phyloP scores from a whole-genome alignment of 2,888 invertebrate species.

The Diarsia mendica region DNA sequence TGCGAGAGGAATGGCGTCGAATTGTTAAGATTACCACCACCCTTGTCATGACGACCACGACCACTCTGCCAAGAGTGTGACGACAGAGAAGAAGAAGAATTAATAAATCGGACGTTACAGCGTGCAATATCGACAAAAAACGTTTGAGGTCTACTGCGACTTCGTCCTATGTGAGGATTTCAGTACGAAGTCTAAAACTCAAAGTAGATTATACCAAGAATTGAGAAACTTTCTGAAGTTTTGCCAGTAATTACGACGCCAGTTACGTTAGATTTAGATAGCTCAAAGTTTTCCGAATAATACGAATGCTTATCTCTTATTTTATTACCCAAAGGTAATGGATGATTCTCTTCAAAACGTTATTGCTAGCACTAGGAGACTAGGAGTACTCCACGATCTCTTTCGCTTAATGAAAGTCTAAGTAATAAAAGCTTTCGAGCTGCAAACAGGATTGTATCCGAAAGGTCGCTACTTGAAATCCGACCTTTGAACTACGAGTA shows the following conservation, averaged over 20 bases:
- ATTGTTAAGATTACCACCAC: too few species aligned
- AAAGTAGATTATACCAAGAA: not conserved
- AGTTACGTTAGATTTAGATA: not conserved
- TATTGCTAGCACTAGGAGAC: not conserved
- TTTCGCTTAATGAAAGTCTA: slow-evolving; percentile 30
- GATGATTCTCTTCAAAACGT: slow-evolving; percentile 11
- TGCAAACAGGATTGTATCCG: slow-evolving; percentile 42
- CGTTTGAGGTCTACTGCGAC: too few species aligned
- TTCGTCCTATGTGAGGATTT: not conserved
- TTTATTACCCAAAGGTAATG: not conserved
- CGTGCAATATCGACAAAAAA: too few species aligned
- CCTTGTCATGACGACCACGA: too few species aligned
- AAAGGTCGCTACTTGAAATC: slow-evolving; percentile 44
- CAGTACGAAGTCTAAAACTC: not conserved
- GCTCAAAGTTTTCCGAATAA: not conserved
- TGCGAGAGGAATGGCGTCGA: too few species aligned
- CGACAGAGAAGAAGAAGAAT: too few species aligned
- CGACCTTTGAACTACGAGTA: slow-evolving; percentile 51
- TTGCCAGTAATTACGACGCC: too few species aligned
- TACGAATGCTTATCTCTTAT: not conserved
- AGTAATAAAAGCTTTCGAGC: slow-evolving; percentile 36
- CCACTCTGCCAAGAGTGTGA: too few species aligned
- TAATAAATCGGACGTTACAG: too few species aligned
- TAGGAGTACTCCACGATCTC: not conserved
- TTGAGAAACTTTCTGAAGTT: slow-evolving; percentile 8